Evolutionary conservation across 2,888 invertebrate species (phyloP).

Genomic region (Dynastes grantii): DNA sequence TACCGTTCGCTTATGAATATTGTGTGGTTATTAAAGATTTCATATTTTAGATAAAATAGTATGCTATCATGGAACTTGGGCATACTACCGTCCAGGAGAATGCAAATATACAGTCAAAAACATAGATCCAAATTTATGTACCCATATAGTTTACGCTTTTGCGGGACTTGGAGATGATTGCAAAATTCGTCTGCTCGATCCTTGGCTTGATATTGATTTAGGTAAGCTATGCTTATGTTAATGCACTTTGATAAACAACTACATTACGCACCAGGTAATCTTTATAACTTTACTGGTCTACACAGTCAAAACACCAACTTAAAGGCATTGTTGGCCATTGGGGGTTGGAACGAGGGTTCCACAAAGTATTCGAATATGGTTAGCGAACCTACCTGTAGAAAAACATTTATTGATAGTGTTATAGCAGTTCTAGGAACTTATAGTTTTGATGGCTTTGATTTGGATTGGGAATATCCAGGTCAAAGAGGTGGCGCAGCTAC

Average conservation of each 20-base stretch:
- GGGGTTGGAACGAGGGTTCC: constrained; percentile 78
- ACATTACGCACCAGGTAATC: constrained; percentile 68
- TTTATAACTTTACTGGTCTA: constrained; percentile 73
- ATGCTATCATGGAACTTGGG: constrained; percentile 87
- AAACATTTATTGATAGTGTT: constrained; percentile 74
- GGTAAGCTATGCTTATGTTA: constrained; percentile 64
- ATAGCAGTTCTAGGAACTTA: constrained; percentile 73
- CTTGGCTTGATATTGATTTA: constrained; percentile 73
- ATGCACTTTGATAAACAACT: neutral
- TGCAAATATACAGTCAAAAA: constrained; percentile 79
- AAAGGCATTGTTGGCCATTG: constrained; percentile 77
- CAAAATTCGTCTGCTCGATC: constrained; percentile 74
- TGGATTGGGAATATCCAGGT: constrained; percentile 83
- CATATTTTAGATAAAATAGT: constrained; percentile 75
- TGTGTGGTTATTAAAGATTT: neutral
- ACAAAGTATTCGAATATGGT: constrained; percentile 69
- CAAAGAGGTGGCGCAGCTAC: constrained; percentile 70
- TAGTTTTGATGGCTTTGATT: constrained; percentile 80
- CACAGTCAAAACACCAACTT: constrained; percentile 72
- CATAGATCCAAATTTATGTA: constrained; percentile 81
- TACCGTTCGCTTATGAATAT: no score
- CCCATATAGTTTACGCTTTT: constrained; percentile 85
- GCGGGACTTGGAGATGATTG: constrained; percentile 76
- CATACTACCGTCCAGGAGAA: constrained; percentile 77
- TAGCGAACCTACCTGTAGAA: constrained; percentile 68